These are phyloP conservation scores for Progne subis DNA, from an alignment of 2,113 vertebrate species.

Conservation along the genomic window DNA sequence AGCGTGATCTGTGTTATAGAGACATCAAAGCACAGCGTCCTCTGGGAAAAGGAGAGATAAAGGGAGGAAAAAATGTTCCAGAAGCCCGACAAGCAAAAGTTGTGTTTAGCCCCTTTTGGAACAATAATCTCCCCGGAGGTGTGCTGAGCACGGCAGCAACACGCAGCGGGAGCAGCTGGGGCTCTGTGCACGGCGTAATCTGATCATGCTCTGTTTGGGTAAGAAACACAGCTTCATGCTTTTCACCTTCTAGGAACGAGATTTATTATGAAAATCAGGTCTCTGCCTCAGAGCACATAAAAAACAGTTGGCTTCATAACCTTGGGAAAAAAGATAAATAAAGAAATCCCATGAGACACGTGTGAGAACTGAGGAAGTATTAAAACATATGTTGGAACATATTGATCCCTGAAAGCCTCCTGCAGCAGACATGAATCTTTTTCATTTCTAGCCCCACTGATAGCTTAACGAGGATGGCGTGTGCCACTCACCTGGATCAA, in stretches of 20 bases:
- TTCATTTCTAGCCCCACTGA: background rate
- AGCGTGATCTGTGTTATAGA: background rate
- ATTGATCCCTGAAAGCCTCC: constrained; percentile 51
- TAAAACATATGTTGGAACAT: constrained; percentile 65
- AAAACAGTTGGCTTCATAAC: constrained; percentile 67
- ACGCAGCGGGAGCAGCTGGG: background rate
- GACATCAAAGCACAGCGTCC: background rate
- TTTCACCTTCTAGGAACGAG: background rate
- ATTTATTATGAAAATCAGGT: constrained; percentile 33
- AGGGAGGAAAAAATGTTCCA: background rate
- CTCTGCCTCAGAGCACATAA: background rate
- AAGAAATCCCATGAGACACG: constrained; percentile 48
- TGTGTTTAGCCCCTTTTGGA: background rate
- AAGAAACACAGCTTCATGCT: background rate
- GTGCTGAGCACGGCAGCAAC: background rate
- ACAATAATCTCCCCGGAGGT: background rate
- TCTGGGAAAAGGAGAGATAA: background rate
- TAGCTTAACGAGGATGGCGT: background rate
- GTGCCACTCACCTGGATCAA: background rate
- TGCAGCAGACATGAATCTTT: background rate
- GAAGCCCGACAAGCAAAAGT: background rate
- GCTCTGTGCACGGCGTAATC: background rate
- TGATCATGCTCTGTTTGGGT: background rate
- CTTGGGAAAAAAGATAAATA: constrained; percentile 54
- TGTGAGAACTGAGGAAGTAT: constrained; percentile 44